Conservation (phyloP, 2,113 vertebrate genomes). For the Mobula hypostoma region DNA sequence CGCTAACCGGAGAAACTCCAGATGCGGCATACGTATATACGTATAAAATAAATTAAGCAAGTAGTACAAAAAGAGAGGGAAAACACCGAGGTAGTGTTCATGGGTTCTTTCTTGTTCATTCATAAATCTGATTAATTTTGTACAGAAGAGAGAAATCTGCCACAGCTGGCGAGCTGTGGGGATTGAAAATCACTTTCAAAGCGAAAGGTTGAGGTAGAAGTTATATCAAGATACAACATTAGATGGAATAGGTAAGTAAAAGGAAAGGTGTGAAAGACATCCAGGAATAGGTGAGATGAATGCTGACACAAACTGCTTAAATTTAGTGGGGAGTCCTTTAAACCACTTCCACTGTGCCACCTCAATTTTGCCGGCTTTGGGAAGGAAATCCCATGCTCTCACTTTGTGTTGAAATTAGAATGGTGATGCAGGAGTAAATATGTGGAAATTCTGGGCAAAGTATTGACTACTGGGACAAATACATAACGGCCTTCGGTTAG, state of each 20-base stretch:
- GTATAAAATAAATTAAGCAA: too few species aligned
- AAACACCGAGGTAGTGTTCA: too few species aligned
- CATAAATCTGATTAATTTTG: background rate
- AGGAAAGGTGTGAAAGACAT: background rate
- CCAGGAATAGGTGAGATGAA: background rate
- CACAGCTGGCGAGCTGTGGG: background rate
- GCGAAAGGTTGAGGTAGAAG: background rate
- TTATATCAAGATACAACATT: background rate
- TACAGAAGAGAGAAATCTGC: background rate
- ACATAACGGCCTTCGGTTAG: background rate
- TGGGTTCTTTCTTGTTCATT: too few species aligned
- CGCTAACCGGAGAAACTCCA: too few species aligned
- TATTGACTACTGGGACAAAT: background rate
- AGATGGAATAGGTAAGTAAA: background rate
- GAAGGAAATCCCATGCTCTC: background rate
- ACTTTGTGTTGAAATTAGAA: background rate
- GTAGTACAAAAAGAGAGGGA: too few species aligned
- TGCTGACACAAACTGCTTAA: background rate
- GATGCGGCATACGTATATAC: too few species aligned
- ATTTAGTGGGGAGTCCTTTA: background rate
- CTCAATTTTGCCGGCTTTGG: background rate
- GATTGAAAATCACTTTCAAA: background rate
- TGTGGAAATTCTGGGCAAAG: background rate
- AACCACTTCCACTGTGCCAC: background rate
- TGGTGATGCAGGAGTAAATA: background rate